Conservation (phyloP, 92 coral and sea anemone genomes). For the Palythoa grandiflora region DNA sequence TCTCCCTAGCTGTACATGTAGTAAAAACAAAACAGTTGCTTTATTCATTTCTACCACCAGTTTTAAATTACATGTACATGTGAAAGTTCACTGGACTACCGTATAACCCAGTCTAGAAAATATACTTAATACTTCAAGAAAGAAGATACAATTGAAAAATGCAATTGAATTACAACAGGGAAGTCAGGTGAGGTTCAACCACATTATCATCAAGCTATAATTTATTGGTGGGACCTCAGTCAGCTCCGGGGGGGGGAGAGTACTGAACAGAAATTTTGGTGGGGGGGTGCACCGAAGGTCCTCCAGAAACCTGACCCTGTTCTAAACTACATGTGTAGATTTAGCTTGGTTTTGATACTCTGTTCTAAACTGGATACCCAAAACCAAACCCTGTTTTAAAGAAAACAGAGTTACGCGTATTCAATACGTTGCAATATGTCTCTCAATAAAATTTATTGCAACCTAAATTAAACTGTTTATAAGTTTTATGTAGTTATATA, state of each 20-base stretch:
- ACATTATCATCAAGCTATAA: constrained; percentile 12
- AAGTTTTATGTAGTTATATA: background rate
- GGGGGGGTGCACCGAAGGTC: background rate
- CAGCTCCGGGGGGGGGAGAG: constrained; percentile 6
- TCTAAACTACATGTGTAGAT: constrained; percentile 1
- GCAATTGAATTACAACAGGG: constrained; percentile 20
- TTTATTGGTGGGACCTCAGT: constrained; percentile 16
- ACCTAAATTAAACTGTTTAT: background rate
- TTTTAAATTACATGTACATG: constrained; percentile 5
- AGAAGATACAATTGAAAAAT: constrained; percentile 17
- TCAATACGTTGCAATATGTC: constrained; percentile 4
- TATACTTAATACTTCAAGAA: constrained; percentile 12
- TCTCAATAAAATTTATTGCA: background rate
- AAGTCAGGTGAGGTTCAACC: constrained; percentile 18
- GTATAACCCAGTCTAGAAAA: constrained; percentile 22
- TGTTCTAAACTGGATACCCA: constrained; percentile 1
- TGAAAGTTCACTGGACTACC: background rate
- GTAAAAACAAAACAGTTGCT: constrained; percentile 18
- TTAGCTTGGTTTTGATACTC: background rate
- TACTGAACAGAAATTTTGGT: background rate
- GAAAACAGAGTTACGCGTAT: constrained; percentile 15
- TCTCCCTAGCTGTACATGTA: constrained; percentile 12
- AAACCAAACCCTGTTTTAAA: background rate
- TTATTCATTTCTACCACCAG: constrained; percentile 17
- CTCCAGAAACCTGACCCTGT: constrained; percentile 4